Evolutionary conservation across 2,888 invertebrate species (phyloP), one percentile per base, ranked within the genome.

Genomic region (Troides oblongomaculatus): DNA sequence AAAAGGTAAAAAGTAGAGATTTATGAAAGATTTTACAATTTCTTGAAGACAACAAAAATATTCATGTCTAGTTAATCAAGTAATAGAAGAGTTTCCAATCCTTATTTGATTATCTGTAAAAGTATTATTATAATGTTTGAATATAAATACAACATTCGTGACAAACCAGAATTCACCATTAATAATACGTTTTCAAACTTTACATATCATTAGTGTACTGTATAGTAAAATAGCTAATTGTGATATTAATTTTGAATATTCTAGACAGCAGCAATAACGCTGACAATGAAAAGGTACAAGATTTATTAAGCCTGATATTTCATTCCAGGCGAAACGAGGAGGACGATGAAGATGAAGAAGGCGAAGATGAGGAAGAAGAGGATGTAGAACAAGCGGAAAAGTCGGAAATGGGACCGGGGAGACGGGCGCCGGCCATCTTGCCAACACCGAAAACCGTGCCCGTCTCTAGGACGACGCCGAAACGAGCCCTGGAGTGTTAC

Each of bases 401-500:
- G 73, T n/a, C 77, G 75, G 74, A 76, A 76, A 69, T 77, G 75
- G 63, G 79, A 73, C n/a, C 74, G 68, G 10, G 68, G 2, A 70
- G 77, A n/a, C 75, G 74, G 61, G 69, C 74, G 8, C 75, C 75
- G 2, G 67, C 64, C 25, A 66, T 72, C 62, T 50, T 74, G 63
- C 69, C 80, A 0, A 80, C 83, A 0, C 73, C 77, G 0, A 81
- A 79, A 62, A 36, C 76, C 1, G 17, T 78, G 1, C 72, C 79
- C 4, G 75, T 79, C 7, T 84, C 85, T 0, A 78, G 87, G 53
- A 86, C 87, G 0, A 72, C 78, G 1, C 87, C 84, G 66, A 84
- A 79, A 70, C 78, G 85, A 3, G 88, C 90, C 0, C 73, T 92
- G 8, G 92, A 92, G 75, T 92, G 92, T 75, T 92, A 86, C 70